Evolutionary conservation across 2,888 invertebrate species (phyloP), one percentile per base, ranked within the genome.

Genomic region (Leptodirus hochenwartii): DNA sequence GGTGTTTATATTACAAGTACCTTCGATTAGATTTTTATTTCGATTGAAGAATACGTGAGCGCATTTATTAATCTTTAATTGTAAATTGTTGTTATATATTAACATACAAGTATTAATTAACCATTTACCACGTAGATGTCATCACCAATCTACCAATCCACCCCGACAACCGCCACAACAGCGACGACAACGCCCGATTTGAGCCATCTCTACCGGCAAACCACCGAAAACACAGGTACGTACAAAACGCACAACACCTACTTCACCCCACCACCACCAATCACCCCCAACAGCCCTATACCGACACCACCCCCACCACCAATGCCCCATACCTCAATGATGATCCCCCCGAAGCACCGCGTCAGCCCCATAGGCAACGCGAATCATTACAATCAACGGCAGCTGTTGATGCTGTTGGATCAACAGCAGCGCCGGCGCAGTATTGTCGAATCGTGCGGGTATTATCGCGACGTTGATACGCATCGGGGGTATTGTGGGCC

Each of bases 191-290:
- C n/a, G n/a, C n/a, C n/a, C n/a, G n/a, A n/a, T n/a, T n/a, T n/a
- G n/a, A 20, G 20, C 5, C 54, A 52, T 30, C 47, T 56, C 31
- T 57, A 56, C 37, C 47, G 55, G 4, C 56, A 56, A 41, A 55
- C 53, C 5, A 47, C 50, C 25, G 56, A 56, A 43, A 51, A 50
- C 31, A 49, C 53, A 39, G 57, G 57, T 57, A 56, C 41, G 57
- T 56, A 54, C 49, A 29, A 33, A 29, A 20, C 16, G 10, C 28
- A 22, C 5, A 28, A 28, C n/a, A n/a, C n/a, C n/a, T n/a, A n/a
- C n/a, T 11, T 29, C 32, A 12, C 14, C 28, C 17, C 32, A 32
- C 15, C 32, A 32, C 15, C 27, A 32, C 32, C 50, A 48, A 37
- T 52, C 52, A 17, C 39, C 53, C 25, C 51, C 49, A 43, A 51